Conservation (phyloP, 1,140 invertebrate genomes). For the Vanessa tameamea region DNA sequence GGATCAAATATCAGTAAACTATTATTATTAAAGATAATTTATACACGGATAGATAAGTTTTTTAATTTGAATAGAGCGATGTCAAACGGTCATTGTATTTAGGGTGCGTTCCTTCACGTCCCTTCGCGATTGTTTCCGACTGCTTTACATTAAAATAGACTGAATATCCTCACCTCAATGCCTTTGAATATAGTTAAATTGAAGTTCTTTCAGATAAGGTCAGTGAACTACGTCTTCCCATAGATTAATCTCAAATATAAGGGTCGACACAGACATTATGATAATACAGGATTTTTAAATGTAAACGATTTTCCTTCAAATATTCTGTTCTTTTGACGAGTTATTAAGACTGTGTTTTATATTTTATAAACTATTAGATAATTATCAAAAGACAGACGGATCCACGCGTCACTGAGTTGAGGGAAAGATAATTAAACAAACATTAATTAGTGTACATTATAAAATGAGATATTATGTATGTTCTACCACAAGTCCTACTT, state of each 20-base stretch:
- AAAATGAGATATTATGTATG: no score
- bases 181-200: conserved; percentile 59
- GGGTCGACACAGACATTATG: neutral
- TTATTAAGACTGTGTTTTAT: no score
- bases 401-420: no score
- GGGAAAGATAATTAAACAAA: no score
- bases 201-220: conserved; percentile 54
- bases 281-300: neutral
- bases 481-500: no score
- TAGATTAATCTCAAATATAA: conserved; percentile 57
- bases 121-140: conserved; percentile 52
- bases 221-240: conserved; percentile 50
- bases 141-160: conserved; percentile 63
- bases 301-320: neutral
- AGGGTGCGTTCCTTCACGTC: conserved; percentile 48
- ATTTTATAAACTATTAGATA: no score
- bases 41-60: conserved; percentile 12
- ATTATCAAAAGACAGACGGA: no score
- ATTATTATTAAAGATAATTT: conserved; percentile 2
- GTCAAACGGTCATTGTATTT: conserved; percentile 31
- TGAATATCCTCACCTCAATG: conserved; percentile 32
- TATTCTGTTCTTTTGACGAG: neutral
- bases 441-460: no score
- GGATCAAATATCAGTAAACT: neutral
- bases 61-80: conserved; percentile 31